Base-by-base conservation (phyloP, 2,113 vertebrate genomes). In the Tor tambroides region DNA sequence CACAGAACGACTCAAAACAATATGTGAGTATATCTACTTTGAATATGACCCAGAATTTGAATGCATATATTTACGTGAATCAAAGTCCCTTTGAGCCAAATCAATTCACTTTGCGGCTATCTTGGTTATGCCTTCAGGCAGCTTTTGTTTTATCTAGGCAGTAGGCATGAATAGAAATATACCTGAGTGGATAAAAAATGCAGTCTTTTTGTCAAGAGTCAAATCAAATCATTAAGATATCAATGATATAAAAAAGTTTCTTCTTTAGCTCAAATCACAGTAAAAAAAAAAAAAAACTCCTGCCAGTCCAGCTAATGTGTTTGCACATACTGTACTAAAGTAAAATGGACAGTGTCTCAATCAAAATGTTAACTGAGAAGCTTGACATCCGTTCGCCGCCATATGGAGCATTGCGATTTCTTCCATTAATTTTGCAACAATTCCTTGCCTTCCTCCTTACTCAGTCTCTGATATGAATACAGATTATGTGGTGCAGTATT, bases 1-100 rank as follows among this genome's bases (percentile, higher is more conserved):
- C 96, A 96, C 95, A 95, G 92, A 96, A 96, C 95, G 96, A 98
- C 94, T 95, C 97, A 92, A 88, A 96, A 92, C 95, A 98, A 96
- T 96, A 99, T 95, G 98, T 99, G 95, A 99, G 98, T 98, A 97
- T 90, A 92, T 87, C 17, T 71, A 46, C 8, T 49, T 46, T 65
- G 17, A 49, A 65, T 17, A 82, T 67, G 38, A 67, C 3, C 11
- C 11, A 28, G n/a, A 71, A 67, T 69, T 83, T 71, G 17, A 21
- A 67, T 35, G 17, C 26, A 17, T 21, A 61, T 61, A 61, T 74
- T 74, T 74, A 41, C 71, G 21, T 71, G 8, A 71, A 74, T 11
- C 21, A n/a, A n/a, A 41, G 21, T 41, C 71, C 35, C 71, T 74
- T 74, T 41, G 38, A 41, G 71, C 21, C 71, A 41, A 23, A 74